Percentiles rank a stretch among this genome's conserved stretches.
Conservation (phyloP, 1,140 invertebrate species). For the Leucophenga varia region DNA sequence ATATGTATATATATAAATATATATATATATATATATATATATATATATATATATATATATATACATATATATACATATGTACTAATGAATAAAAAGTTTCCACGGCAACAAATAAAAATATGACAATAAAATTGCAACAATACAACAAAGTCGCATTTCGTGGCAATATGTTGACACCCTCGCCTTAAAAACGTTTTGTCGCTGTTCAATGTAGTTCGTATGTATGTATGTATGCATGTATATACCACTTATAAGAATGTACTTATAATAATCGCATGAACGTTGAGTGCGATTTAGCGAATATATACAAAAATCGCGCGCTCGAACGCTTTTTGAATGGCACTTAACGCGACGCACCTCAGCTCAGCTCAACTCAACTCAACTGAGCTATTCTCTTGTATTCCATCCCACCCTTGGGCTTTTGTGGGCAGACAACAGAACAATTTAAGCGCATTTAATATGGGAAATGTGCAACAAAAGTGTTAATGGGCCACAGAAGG, state of each 20-base stretch:
- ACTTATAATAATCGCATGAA: constrained; percentile 33
- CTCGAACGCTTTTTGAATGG: constrained; percentile 43
- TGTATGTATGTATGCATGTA: neutral
- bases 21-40: constrained; percentile 19
- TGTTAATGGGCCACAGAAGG: constrained; percentile 1
- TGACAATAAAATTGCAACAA: no score
- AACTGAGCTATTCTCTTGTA: no score
- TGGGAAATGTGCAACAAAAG: constrained; percentile 30
- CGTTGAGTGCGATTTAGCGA: constrained; percentile 52
- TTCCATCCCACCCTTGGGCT: no score
- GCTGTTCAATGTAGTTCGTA: no score
- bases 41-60: constrained; percentile 2
- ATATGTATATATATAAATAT: no score
- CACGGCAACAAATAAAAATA: no score
- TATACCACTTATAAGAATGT: constrained; percentile 1
- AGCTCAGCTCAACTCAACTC: neutral
- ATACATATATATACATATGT: neutral
- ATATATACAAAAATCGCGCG: constrained; percentile 48
- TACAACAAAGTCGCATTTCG: no score
- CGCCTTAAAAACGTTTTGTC: no score
- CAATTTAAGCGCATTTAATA: constrained; percentile 30
- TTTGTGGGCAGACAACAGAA: neutral
- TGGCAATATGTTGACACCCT: no score
- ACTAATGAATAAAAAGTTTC: no score
- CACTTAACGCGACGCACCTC: constrained; percentile 20